Conservation (phyloP, 1,140 invertebrate genomes). For the Pogonomyrmex barbatus region DNA sequence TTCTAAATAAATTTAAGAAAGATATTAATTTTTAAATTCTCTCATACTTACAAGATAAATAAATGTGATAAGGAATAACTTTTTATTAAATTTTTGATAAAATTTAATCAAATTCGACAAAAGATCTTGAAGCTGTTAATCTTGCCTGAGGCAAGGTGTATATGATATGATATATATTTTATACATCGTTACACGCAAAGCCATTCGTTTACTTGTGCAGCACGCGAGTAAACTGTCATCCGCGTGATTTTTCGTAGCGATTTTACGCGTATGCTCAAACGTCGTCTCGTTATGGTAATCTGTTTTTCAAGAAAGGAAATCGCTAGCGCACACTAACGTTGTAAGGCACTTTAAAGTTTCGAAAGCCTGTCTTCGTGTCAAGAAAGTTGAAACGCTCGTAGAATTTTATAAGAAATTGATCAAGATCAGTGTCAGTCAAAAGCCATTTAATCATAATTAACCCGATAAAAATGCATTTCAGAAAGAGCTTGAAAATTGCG, state of each 20-base stretch:
- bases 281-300: constrained; percentile 49
- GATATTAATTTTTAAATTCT: constrained; percentile 1
- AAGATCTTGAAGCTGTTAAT: neutral
- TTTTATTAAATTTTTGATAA: constrained; percentile 21
- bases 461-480: neutral
- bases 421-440: constrained; percentile 51
- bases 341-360: constrained; percentile 26
- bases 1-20: neutral
- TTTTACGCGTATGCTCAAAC: constrained; percentile 35
- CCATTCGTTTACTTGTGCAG: constrained; percentile 25
- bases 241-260: constrained; percentile 23
- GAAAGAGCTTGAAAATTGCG: neutral
- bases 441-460: constrained; percentile 4
- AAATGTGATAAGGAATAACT: neutral
- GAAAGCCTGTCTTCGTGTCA: constrained; percentile 33
- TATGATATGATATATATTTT: neutral
- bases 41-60: neutral
- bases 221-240: constrained; percentile 50
- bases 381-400: constrained; percentile 27
- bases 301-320: constrained; percentile 36
- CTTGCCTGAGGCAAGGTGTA: neutral
- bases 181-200: constrained; percentile 1
- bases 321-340: constrained; percentile 24
- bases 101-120: constrained; percentile 5
- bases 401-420: constrained; percentile 44